phyloP scores from a whole-genome alignment of 2,888 invertebrate species.

The Dicranocentrus wangi region DNA sequence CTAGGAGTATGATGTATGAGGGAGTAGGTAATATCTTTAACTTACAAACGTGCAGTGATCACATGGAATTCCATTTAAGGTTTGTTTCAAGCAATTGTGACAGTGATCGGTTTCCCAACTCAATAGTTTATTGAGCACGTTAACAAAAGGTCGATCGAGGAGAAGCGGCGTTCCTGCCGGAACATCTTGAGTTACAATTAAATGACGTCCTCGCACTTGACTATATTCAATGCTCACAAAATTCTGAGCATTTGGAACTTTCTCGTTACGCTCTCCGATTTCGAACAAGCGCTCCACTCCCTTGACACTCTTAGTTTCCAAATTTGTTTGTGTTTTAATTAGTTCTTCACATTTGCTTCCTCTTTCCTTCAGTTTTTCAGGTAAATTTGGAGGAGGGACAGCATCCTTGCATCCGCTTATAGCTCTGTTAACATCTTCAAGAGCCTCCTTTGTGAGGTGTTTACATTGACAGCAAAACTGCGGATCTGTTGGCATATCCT shows the following conservation, averaged over 20 bases:
- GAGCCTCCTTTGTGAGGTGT: constrained; percentile 50
- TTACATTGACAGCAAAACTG: constrained; percentile 14
- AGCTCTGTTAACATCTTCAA: constrained; percentile 60
- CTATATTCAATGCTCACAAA: constrained; percentile 60
- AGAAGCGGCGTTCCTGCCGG: constrained; percentile 69
- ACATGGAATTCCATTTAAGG: constrained; percentile 68
- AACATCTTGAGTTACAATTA: constrained; percentile 72
- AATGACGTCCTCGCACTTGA: constrained; percentile 73
- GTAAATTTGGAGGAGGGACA: constrained; percentile 10
- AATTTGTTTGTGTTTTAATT: neutral
- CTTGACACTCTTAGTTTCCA: neutral
- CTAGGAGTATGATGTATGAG: too few relatives aligned
- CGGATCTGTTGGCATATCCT: constrained; percentile 60
- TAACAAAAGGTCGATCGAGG: constrained; percentile 67
- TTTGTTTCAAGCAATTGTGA: constrained; percentile 60
- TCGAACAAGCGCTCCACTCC: constrained; percentile 4
- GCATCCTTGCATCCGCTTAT: neutral
- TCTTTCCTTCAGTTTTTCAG: constrained; percentile 28
- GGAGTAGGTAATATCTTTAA: constrained; percentile 16
- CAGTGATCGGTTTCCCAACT: constrained; percentile 68
- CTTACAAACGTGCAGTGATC: constrained; percentile 69
- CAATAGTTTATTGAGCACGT: constrained; percentile 59
- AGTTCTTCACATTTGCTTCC: constrained; percentile 29
- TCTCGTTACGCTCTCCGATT: constrained; percentile 15
- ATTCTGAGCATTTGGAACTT: constrained; percentile 61